Evolutionary conservation across 1,140 invertebrate species (phyloP).

Genomic region (Choristoneura fumiferana): DNA sequence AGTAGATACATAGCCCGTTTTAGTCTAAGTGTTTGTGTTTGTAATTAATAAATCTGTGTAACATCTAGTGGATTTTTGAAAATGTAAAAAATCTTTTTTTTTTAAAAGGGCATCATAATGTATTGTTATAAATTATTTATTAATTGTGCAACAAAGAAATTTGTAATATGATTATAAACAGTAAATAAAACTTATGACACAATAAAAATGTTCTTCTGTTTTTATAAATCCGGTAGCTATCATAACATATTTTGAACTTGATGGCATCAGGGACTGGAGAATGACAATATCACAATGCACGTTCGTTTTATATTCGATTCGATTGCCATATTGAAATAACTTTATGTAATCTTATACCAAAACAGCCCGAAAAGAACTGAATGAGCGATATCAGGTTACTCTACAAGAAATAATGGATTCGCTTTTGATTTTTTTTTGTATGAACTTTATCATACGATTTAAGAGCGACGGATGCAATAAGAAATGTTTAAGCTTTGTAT

Average conservation of each 20-base stretch:
- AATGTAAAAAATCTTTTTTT: no score
- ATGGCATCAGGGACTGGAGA: background rate
- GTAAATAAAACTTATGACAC: no score
- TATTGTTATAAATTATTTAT: no score
- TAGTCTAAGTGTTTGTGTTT: no score
- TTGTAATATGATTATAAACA: no score
- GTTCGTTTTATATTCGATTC: conserved; percentile 63
- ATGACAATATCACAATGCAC: conserved; percentile 15
- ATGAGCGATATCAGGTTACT: conserved; percentile 72
- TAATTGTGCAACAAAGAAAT: no score
- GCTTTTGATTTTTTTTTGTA: conserved; percentile 53
- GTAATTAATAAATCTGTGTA: no score
- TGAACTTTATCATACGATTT: conserved; percentile 56
- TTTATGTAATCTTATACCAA: conserved; percentile 76
- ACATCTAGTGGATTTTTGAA: no score
- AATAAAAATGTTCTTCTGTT: no score
- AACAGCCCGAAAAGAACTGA: conserved; percentile 74
- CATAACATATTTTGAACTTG: background rate
- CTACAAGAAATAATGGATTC: conserved; percentile 50
- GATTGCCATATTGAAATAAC: conserved; percentile 75
- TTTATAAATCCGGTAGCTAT: no score
- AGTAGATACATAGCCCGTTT: no score
- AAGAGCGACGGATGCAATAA: conserved; percentile 33
- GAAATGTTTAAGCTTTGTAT: conserved; percentile 19
- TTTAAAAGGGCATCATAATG: no score